Conservation (phyloP, 2,797 vertebrate genomes). For the Eospalax fontanierii region DNA sequence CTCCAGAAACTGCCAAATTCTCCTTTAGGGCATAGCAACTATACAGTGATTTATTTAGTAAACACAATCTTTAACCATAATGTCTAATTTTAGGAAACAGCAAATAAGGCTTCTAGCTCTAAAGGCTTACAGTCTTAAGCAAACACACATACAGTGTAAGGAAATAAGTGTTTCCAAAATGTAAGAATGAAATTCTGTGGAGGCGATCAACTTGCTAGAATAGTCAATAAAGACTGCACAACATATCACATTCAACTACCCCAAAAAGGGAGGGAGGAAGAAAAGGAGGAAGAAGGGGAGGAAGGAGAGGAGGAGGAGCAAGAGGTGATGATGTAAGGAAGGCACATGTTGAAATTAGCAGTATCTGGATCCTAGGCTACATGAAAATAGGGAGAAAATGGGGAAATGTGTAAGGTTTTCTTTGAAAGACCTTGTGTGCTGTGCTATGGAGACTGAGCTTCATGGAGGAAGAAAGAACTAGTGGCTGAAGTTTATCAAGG, state of each 20-base stretch:
- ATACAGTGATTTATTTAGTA: slow-evolving; percentile 30
- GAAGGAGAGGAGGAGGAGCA: no score
- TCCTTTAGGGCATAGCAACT: neutral
- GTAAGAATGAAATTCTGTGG: neutral
- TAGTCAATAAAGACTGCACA: neutral
- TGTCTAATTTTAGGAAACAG: slow-evolving; percentile 53
- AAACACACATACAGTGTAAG: slow-evolving; percentile 2
- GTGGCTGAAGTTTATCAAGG: neutral
- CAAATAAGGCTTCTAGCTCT: neutral
- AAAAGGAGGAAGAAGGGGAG: neutral
- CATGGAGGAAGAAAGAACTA: neutral
- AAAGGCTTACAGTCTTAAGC: neutral
- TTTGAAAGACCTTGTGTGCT: neutral
- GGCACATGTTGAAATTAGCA: neutral
- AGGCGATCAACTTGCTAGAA: neutral
- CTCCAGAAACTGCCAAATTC: neutral
- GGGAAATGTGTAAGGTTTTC: neutral
- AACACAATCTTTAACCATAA: neutral
- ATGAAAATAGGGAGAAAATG: neutral
- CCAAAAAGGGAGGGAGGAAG: no score
- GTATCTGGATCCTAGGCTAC: neutral
- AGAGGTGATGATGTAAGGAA: no score
- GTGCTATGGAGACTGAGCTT: neutral
- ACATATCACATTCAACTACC: neutral
- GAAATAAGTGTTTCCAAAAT: neutral